Evolutionary conservation across 1,140 invertebrate genomes (phyloP).

Genomic region (Chrysopa pallens): DNA sequence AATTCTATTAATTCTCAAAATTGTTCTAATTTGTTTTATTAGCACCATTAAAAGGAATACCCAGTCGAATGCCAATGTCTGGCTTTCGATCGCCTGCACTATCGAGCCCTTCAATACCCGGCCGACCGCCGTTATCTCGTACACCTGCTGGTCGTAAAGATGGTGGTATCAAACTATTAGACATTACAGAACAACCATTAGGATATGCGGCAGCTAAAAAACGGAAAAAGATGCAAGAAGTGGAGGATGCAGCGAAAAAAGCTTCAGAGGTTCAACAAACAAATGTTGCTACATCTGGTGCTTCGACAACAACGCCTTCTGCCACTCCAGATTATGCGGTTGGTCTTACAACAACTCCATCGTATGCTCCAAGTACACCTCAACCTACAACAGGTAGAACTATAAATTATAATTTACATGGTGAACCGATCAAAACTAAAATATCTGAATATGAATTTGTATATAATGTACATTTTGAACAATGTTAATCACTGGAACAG

Average conservation of each 20-base stretch:
- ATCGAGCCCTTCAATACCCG: slow-evolving; percentile 28
- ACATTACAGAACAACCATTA: slow-evolving; percentile 83
- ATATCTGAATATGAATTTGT: no score
- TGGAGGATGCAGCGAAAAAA: slow-evolving; percentile 65
- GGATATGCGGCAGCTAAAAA: slow-evolving; percentile 36
- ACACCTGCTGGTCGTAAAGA: slow-evolving; percentile 52
- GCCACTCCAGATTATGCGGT: slow-evolving; percentile 26
- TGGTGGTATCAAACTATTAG: slow-evolving; percentile 80
- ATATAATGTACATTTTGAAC: no score
- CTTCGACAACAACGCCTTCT: slow-evolving; percentile 21
- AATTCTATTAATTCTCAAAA: background rate
- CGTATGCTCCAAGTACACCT: slow-evolving; percentile 19
- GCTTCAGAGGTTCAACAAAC: slow-evolving; percentile 36
- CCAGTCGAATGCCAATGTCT: slow-evolving; percentile 52
- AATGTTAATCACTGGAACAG: no score
- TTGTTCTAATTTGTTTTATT: slow-evolving; percentile 12
- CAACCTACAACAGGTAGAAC: slow-evolving; percentile 10
- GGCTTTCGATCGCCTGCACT: slow-evolving; percentile 41
- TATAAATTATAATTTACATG: no score
- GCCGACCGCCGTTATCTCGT: slow-evolving; percentile 23
- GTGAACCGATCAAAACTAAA: no score
- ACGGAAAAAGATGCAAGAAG: slow-evolving; percentile 42
- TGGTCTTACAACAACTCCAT: slow-evolving; percentile 29
- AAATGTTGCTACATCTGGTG: slow-evolving; percentile 23
- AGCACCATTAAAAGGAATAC: slow-evolving; percentile 82